These are phyloP conservation scores for Agriopis aurantiaria DNA, from an alignment of 2,888 invertebrate genomes.

Conservation along the genomic window DNA sequence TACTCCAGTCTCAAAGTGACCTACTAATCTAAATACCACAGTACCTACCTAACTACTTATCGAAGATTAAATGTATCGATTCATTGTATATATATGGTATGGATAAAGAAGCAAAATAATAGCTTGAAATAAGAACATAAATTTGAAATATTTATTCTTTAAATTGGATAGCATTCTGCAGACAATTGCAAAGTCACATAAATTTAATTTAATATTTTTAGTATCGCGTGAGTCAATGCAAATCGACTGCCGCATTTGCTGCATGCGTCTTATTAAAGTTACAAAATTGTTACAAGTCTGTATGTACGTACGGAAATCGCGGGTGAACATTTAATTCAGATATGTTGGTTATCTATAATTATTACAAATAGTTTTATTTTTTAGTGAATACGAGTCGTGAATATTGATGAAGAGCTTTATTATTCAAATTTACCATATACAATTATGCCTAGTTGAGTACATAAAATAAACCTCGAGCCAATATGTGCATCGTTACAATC, in stretches of 20 bases:
- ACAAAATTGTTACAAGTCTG: slow-evolving; percentile 2
- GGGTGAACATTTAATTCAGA: neutral
- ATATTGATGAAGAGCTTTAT: too few species aligned
- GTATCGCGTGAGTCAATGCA: slow-evolving; percentile 31
- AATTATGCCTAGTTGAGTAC: too few species aligned
- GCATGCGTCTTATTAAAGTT: slow-evolving; percentile 8
- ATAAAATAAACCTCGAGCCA: too few species aligned
- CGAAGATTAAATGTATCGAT: too few species aligned
- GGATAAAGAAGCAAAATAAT: neutral
- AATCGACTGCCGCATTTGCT: slow-evolving; percentile 21
- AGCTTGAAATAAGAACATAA: neutral
- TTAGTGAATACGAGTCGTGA: too few species aligned
- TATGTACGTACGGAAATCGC: neutral
- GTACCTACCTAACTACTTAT: too few species aligned
- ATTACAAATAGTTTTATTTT: too few species aligned
- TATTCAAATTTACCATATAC: too few species aligned
- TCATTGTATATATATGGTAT: too few species aligned
- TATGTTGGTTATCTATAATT: too few species aligned
- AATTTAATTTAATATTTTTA: slow-evolving; percentile 24
- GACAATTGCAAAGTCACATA: slow-evolving; percentile 17
- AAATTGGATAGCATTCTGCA: slow-evolving; percentile 7
- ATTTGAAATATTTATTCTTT: neutral
- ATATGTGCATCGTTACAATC: too few species aligned
- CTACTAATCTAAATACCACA: too few species aligned
- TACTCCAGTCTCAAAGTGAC: neutral